These are phyloP conservation scores for Holocentrus rufus DNA, from an alignment of 2,797 vertebrate species.

Conservation along the genomic window DNA sequence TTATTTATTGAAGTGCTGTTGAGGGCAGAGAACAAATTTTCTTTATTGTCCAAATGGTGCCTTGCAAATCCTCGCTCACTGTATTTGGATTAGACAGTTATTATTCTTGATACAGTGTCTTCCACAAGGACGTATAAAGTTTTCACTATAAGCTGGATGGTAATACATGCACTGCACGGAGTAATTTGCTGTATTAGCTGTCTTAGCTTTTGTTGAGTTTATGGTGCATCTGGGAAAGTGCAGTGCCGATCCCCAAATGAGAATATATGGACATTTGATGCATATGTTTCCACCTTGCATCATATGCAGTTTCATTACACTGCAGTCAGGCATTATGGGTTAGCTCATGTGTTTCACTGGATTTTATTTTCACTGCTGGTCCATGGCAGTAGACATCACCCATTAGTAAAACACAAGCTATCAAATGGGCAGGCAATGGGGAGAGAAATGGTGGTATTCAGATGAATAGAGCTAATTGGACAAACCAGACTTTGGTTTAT, in stretches of 20 bases:
- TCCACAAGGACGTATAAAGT: slow-evolving; percentile 57
- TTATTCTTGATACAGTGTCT: slow-evolving; percentile 39
- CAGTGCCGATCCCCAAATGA: slow-evolving; percentile 39
- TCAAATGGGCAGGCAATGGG: slow-evolving; percentile 38
- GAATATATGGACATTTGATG: slow-evolving; percentile 36
- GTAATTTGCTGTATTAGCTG: slow-evolving; percentile 50
- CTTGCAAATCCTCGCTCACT: slow-evolving; percentile 50
- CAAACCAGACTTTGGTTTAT: slow-evolving; percentile 55
- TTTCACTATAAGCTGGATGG: slow-evolving; percentile 22
- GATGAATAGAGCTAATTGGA: slow-evolving; percentile 68
- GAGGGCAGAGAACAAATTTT: slow-evolving; percentile 60
- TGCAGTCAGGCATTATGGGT: slow-evolving; percentile 43
- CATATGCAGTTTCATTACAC: slow-evolving; percentile 57
- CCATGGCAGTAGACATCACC: slow-evolving; percentile 33
- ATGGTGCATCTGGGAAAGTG: slow-evolving; percentile 50
- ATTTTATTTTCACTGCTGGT: slow-evolving; percentile 30
- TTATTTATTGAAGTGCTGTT: slow-evolving; percentile 67
- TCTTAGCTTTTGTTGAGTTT: slow-evolving; percentile 56
- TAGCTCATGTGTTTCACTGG: slow-evolving; percentile 42
- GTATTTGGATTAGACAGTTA: slow-evolving; percentile 52
- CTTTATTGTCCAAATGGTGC: slow-evolving; percentile 61
- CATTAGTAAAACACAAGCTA: slow-evolving; percentile 35
- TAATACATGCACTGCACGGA: slow-evolving; percentile 33
- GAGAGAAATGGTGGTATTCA: slow-evolving; percentile 58
- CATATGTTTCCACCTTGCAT: slow-evolving; percentile 24